Percentiles rank a stretch among this genome's conserved stretches.
Conservation (phyloP, 2,888 invertebrate genomes). For the Lithophane socia region DNA sequence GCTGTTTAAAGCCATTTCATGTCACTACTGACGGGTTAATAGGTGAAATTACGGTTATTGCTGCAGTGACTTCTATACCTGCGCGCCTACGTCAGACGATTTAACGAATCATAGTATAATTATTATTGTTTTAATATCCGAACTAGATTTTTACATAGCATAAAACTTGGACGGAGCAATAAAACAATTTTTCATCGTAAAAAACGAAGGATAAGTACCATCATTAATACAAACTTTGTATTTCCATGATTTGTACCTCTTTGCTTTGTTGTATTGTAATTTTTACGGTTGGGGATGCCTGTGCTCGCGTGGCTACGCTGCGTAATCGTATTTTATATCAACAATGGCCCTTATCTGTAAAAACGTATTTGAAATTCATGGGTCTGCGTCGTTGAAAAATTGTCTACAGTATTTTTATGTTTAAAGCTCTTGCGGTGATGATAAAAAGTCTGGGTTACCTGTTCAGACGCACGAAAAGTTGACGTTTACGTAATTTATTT, state of each 20-base stretch:
- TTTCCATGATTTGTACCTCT: conserved; percentile 85
- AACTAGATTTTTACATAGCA: conserved; percentile 72
- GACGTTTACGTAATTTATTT: conserved; percentile 73
- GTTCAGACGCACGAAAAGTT: conserved; percentile 74
- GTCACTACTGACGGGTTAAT: conserved; percentile 63
- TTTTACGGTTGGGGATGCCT: conserved; percentile 83
- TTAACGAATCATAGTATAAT: conserved; percentile 63
- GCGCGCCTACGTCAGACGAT: conserved; percentile 45
- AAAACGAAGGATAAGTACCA: conserved; percentile 78
- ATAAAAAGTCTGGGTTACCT: conserved; percentile 77
- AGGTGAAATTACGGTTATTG: conserved; percentile 57
- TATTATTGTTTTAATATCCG: conserved; percentile 70
- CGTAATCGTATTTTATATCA: conserved; percentile 89
- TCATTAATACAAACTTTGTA: conserved; percentile 86
- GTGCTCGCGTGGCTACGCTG: conserved; percentile 85
- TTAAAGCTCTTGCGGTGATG: conserved; percentile 80
- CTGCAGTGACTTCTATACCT: conserved; percentile 44
- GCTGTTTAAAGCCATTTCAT: conserved; percentile 61
- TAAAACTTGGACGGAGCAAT: conserved; percentile 74
- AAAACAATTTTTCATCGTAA: conserved; percentile 80
- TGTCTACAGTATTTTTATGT: conserved; percentile 84
- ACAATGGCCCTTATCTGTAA: conserved; percentile 87
- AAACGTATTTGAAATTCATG: conserved; percentile 88
- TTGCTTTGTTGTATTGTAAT: conserved; percentile 87
- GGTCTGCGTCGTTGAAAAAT: conserved; percentile 85